phyloP scores from a whole-genome alignment of 2,888 invertebrate genomes.

The Gasteruption jaculator region DNA sequence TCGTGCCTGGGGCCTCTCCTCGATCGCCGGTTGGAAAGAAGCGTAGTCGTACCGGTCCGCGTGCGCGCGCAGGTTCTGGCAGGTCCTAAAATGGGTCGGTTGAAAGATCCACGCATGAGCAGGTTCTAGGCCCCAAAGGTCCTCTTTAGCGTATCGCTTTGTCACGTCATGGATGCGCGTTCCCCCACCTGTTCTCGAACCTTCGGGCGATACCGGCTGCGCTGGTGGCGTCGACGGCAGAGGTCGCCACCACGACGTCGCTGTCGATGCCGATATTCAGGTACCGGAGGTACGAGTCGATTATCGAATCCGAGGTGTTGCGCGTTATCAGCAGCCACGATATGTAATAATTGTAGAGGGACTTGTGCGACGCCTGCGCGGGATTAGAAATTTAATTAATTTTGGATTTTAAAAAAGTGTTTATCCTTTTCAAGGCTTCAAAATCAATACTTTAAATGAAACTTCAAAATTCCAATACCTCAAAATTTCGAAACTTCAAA shows the following conservation, averaged over 20 bases:
- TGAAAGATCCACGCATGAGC: too few relatives aligned
- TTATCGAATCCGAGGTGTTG: conserved; percentile 33
- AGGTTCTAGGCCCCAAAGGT: too few relatives aligned
- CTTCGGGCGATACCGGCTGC: too few relatives aligned
- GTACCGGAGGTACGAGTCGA: conserved; percentile 38
- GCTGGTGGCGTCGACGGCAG: too few relatives aligned
- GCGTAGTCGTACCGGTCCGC: conserved; percentile 19
- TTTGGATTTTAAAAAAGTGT: conserved; percentile 4
- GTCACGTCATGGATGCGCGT: too few relatives aligned
- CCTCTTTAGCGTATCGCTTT: too few relatives aligned
- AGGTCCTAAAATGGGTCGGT: conserved; percentile 29
- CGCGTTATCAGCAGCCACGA: conserved; percentile 46
- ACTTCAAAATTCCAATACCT: neutral
- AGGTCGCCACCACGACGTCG: conserved; percentile 44
- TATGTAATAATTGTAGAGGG: conserved; percentile 42
- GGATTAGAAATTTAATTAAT: conserved; percentile 7
- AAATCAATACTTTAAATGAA: neutral
- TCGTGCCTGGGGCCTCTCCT: too few relatives aligned
- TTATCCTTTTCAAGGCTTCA: too few relatives aligned
- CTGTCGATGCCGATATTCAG: conserved; percentile 47
- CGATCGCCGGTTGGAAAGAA: too few relatives aligned
- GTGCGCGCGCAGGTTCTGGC: conserved; percentile 22
- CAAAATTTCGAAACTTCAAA: neutral
- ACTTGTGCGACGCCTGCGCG: conserved; percentile 42
- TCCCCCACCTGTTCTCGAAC: too few relatives aligned